phyloP scores from a whole-genome alignment of 2,888 invertebrate genomes.

The Hypercompe scribonia region DNA sequence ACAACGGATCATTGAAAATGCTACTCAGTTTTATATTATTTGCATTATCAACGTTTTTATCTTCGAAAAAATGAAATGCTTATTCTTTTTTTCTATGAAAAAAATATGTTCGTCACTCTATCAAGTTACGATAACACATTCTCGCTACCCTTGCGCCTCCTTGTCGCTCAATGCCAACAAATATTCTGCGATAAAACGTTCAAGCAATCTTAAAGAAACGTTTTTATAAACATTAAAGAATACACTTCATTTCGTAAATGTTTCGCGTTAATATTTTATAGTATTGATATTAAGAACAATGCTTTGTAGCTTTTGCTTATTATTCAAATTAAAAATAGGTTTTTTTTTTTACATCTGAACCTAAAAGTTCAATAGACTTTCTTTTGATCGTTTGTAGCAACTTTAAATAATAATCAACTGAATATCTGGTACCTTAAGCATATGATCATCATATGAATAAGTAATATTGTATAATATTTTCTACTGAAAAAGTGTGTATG shows the following conservation, averaged over 20 bases:
- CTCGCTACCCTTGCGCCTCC: slow-evolving; percentile 4
- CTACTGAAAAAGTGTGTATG: too few relatives aligned
- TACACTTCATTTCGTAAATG: neutral
- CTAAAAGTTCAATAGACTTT: too few relatives aligned
- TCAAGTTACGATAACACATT: slow-evolving; percentile 17
- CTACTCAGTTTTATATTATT: neutral
- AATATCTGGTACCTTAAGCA: too few relatives aligned
- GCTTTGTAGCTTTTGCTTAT: neutral
- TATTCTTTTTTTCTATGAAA: neutral
- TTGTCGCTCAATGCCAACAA: slow-evolving; percentile 29
- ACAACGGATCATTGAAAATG: neutral
- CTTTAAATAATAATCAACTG: too few relatives aligned
- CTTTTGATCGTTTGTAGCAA: too few relatives aligned
- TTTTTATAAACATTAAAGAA: slow-evolving; percentile 32
- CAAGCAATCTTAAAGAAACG: slow-evolving; percentile 29
- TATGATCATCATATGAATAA: too few relatives aligned
- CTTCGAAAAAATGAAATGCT: neutral
- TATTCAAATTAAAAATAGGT: too few relatives aligned
- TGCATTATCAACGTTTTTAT: neutral
- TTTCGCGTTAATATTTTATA: neutral
- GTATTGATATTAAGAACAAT: neutral
- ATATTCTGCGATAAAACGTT: slow-evolving; percentile 38
- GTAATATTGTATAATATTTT: too few relatives aligned
- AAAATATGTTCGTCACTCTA: slow-evolving; percentile 4
- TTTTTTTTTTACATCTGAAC: too few relatives aligned